phyloP scores from a whole-genome alignment of 2,888 invertebrate genomes.

The Chironomus riparius region DNA sequence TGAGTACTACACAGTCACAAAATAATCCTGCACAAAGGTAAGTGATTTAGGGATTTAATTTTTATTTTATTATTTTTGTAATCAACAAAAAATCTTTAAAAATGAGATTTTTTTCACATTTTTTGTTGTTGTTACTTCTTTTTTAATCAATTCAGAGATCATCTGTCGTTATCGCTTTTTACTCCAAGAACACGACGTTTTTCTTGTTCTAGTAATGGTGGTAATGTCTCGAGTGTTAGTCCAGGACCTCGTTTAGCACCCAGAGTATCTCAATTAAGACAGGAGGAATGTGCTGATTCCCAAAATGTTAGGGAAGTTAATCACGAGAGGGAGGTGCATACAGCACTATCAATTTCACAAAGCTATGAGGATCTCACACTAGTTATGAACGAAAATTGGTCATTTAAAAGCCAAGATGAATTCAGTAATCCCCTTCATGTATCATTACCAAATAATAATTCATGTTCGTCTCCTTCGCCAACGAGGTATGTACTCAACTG shows the following conservation, averaged over 20 bases:
- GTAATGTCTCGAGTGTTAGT: neutral
- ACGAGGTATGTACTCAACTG: constrained; percentile 42
- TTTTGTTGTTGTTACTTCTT: neutral
- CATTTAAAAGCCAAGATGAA: constrained; percentile 47
- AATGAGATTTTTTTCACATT: neutral
- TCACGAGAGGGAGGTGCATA: constrained; percentile 84
- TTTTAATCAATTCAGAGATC: neutral
- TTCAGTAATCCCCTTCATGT: constrained; percentile 44
- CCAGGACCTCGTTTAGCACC: constrained; percentile 60
- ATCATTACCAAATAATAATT: constrained; percentile 40
- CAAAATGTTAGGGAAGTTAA: constrained; percentile 76
- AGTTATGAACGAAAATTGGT: constrained; percentile 51
- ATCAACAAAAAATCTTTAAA: neutral
- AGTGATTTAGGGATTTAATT: neutral
- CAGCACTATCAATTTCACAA: constrained; percentile 88
- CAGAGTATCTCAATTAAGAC: constrained; percentile 77
- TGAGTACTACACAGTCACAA: neutral
- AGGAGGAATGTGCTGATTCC: constrained; percentile 79
- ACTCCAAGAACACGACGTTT: constrained; percentile 21
- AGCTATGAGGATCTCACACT: constrained; percentile 87
- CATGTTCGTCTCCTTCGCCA: constrained; percentile 54
- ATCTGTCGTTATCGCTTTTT: constrained; percentile 14
- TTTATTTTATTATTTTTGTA: neutral
- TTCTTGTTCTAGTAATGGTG: constrained; percentile 11
- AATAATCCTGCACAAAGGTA: constrained; percentile 8